Evolutionary conservation across 2,888 invertebrate species (phyloP), one percentile per base, ranked within the genome.

Genomic region (Agrotis exclamationis): DNA sequence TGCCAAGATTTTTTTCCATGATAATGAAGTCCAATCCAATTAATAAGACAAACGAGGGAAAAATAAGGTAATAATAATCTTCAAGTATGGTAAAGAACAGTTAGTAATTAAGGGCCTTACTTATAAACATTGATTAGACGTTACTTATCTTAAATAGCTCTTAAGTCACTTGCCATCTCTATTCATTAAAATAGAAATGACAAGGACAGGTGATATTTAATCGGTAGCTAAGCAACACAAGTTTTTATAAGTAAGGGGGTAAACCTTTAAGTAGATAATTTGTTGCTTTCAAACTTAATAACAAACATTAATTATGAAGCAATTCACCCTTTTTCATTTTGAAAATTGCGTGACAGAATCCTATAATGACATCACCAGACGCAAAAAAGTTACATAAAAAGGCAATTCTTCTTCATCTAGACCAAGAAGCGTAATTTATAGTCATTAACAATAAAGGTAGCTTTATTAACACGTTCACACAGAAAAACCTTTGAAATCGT

Each of bases 401-500:
- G 44, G 3, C 57, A 63, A 58, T 67, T 77, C 54, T 63, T 71
- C 66, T 69, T 57, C 82, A 33, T 57, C 79, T 64, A 51, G 63
- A 70, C 18, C 47, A 54, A 58, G 57, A 60, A 53, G 53, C n/a
- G 50, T 62, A 74, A 83, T 80, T 79, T 68, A 80, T 80, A 54
- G 65, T 71, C 80, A 71, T 74, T 79, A 79, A 59, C 51, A 33
- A 50, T 63, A 53, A 63, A 73, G 65, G 53, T 63, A 56, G 48
- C 68, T 66, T 71, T 57, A 80, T 54, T 62, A 81, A 63, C 22
- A 44, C 20, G 63, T 77, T 82, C 82, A 62, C 85, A 82, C 82
- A 72, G 84, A 84, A 84, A 74, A 82, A 74, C 59, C 44, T 33
- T 71, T 79, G 71, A 71, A 66, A 80, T 64, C 60, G 51, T 66